Evolutionary conservation across 2,113 vertebrate species (phyloP).

Genomic region (Tenebrosternarchus preto): DNA sequence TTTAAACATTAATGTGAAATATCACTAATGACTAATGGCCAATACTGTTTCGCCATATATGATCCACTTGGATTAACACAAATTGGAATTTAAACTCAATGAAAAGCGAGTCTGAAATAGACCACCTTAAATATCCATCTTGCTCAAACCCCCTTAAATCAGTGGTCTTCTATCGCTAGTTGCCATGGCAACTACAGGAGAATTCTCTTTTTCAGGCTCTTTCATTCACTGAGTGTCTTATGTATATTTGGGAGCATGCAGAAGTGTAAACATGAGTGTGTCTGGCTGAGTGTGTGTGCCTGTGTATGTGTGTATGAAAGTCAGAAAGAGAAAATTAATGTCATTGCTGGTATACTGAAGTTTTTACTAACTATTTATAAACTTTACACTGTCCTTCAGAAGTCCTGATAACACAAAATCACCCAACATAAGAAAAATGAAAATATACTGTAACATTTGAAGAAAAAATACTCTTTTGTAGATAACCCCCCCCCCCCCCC

Average conservation of each 20-base stretch:
- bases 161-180: conserved; percentile 69
- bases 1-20: neutral
- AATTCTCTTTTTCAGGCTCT: conserved; percentile 63
- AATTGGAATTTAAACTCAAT: conserved; percentile 5
- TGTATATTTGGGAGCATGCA: conserved; percentile 48
- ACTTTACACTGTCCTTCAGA: neutral
- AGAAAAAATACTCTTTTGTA: neutral
- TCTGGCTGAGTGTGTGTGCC: neutral
- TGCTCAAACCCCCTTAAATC: conserved; percentile 60
- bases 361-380: neutral
- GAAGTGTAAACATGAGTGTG: conserved; percentile 38
- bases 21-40: neutral
- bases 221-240: conserved; percentile 49
- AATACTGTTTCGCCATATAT: neutral
- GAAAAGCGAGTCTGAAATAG: conserved; percentile 11
- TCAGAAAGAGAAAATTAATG: neutral
- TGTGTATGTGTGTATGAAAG: conserved; percentile 1
- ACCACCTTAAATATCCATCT: conserved; percentile 64
- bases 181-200: conserved; percentile 79
- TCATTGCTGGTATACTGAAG: neutral
- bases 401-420: neutral
- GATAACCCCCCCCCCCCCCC: too few species aligned
- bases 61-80: neutral
- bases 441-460: too few species aligned
- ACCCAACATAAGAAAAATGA: neutral